phyloP scores from a whole-genome alignment of 2,888 invertebrate genomes.

The Chrysomela aeneicollis region DNA sequence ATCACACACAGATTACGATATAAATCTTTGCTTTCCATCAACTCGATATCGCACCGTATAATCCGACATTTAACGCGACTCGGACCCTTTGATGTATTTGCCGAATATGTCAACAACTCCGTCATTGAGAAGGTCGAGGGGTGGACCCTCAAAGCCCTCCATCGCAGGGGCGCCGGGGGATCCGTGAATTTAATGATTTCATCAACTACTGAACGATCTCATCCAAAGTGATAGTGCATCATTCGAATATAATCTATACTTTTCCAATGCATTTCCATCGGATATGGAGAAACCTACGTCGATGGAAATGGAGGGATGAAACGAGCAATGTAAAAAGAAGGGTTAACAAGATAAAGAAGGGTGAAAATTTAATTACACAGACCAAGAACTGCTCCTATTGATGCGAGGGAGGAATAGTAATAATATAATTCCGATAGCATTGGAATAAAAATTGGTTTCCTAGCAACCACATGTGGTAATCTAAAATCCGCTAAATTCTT shows the following conservation, averaged over 20 bases:
- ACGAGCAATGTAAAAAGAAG: conserved; percentile 26
- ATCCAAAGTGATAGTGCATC: too few species aligned
- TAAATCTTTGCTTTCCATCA: conserved; percentile 31
- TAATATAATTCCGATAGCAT: conserved; percentile 13
- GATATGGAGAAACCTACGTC: not conserved
- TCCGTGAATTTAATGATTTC: too few species aligned
- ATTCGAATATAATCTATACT: not conserved
- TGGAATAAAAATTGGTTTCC: not conserved
- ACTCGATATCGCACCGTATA: conserved; percentile 33
- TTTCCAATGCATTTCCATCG: not conserved
- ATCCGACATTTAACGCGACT: conserved; percentile 34
- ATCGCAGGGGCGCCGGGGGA: too few species aligned
- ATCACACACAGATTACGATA: conserved; percentile 28
- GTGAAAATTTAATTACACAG: conserved; percentile 31
- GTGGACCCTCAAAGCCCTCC: too few species aligned
- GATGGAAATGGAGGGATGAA: conserved; percentile 13
- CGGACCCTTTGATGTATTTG: conserved; percentile 32
- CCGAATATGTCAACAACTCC: conserved; percentile 36
- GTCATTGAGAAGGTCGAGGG: conserved; percentile 5
- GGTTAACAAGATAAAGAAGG: conserved; percentile 32
- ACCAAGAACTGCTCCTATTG: conserved; percentile 26
- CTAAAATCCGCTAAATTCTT: not conserved
- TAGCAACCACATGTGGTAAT: not conserved
- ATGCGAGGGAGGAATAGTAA: conserved; percentile 29
- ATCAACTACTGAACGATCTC: too few species aligned